Evolutionary conservation across 2,113 vertebrate genomes (phyloP), one percentile per base, ranked within the genome.

Genomic region (Tachysurus fulvidraco): DNA sequence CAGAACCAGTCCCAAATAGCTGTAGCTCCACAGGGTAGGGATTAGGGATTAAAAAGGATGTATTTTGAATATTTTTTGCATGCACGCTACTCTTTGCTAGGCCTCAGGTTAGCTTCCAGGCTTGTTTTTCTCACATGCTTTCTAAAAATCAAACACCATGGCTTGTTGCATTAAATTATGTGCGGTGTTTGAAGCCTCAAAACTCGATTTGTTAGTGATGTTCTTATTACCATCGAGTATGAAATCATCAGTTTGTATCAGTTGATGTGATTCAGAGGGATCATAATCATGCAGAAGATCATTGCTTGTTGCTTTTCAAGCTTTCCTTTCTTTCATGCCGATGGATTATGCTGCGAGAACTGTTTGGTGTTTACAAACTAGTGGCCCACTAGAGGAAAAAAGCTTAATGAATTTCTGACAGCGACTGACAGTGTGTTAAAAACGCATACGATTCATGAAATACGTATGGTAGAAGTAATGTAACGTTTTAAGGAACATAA

Each of bases 41-140:
- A 59, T 19, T 4, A 8, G n/a, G 54, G 9, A 0, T 28, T 77
- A 16, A 8, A 14, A 52, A 77, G n/a, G 16, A 28, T 60, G 65
- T 36, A 50, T 36, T 83, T 83, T 46, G 50, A 28, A 16, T 21
- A 21, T 41, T 50, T 80, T 86, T 25, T 44, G 84, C 59, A 80
- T 80, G 28, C n/a, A 16, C n/a, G 30, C 30, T 41, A 57, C 76
- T 85, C 57, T 78, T 85, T 50, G 36, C 71, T 19, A 84, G 14
- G 11, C 28, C 55, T 1, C 14, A 9, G 64, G 44, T 41, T 25
- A 65, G 62, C 44, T 81, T 79, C 8, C n/a, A n/a, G n/a, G 55
- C 83, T 77, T 85, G 54, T n/a, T 84, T 65, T 76, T 55, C 41
- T 46, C 54, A 60, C n/a, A 12, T 76, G 83, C 55, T 77, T 76